These are phyloP conservation scores for Drosophila repleta DNA, from an alignment of 1,140 invertebrate species.

Conservation along the genomic window DNA sequence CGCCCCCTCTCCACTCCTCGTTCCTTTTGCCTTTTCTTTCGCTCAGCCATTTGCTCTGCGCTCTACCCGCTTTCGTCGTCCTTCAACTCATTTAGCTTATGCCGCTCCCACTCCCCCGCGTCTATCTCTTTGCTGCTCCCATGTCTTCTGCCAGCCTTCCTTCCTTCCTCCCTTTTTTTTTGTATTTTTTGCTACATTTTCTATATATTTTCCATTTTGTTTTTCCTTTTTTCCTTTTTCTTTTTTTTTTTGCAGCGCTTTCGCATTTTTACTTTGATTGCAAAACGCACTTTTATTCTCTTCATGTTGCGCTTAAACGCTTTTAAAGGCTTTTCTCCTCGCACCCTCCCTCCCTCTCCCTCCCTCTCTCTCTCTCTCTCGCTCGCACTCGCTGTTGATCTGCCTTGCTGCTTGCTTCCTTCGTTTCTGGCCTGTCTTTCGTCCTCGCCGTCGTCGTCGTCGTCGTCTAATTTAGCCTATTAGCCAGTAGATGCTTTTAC, in stretches of 20 bases:
- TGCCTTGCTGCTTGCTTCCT: neutral
- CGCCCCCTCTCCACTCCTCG: neutral
- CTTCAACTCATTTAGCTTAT: slow-evolving; percentile 79
- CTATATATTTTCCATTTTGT: neutral
- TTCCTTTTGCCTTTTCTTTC: neutral
- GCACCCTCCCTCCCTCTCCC: neutral
- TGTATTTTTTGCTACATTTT: neutral
- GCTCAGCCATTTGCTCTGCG: neutral
- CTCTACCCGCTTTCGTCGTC: slow-evolving; percentile 50
- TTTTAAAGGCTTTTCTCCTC: slow-evolving; percentile 54
- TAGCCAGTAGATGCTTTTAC: slow-evolving; percentile 73
- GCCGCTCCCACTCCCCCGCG: slow-evolving; percentile 49
- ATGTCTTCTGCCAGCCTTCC: slow-evolving; percentile 12
- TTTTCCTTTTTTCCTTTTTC: slow-evolving; percentile 11
- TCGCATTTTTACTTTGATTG: slow-evolving; percentile 76
- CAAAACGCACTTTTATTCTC: slow-evolving; percentile 75
- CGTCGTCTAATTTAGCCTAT: slow-evolving; percentile 73
- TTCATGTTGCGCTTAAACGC: slow-evolving; percentile 69
- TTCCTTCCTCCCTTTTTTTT: slow-evolving; percentile 6
- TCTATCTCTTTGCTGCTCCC: slow-evolving; percentile 7
- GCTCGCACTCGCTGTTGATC: slow-evolving; percentile 10
- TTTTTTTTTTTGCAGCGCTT: slow-evolving; percentile 34
- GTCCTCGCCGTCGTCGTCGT: slow-evolving; percentile 9
- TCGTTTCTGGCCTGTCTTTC: slow-evolving; percentile 10
- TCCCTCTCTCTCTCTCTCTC: neutral